Evolutionary conservation across 2,888 invertebrate species (phyloP).

Genomic region (Cerceris rybyensis): DNA sequence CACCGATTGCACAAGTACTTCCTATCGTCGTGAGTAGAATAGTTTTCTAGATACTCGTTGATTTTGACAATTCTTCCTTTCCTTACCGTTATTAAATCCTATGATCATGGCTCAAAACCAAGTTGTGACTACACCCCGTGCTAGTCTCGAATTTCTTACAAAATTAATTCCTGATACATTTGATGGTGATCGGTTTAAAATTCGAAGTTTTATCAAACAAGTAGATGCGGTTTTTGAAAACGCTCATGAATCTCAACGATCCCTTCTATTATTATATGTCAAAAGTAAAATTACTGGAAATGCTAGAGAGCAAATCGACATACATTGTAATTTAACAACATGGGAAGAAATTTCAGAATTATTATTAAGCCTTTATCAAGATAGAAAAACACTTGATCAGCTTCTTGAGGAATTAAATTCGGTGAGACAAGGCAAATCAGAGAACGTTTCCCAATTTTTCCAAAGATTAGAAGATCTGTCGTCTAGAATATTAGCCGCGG

Average conservation of each 20-base stretch:
- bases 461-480: background rate
- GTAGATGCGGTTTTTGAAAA: conserved; percentile 6
- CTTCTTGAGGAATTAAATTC: conserved; percentile 14
- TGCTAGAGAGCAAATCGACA: conserved; percentile 24
- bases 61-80: conserved; percentile 5
- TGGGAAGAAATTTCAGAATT: no score
- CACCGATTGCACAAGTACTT: background rate
- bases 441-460: conserved; percentile 9
- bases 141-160: no score
- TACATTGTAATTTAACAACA: background rate
- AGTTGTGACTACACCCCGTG: no score
- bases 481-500: background rate
- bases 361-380: no score
- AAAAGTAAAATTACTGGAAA: conserved; percentile 19
- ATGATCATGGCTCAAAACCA: no score
- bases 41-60: conserved; percentile 7
- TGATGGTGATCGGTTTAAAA: conserved; percentile 20
- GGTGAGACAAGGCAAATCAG: conserved; percentile 6
- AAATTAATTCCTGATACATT: conserved; percentile 1
- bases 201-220: background rate
- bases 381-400: conserved; percentile 21
- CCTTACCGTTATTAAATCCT: background rate
- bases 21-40: conserved; percentile 2
- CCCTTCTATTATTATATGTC: conserved; percentile 7
- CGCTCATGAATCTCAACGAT: background rate